Evolutionary conservation across 2,888 invertebrate species (phyloP).

Genomic region (Drosophila flavopinicola): DNA sequence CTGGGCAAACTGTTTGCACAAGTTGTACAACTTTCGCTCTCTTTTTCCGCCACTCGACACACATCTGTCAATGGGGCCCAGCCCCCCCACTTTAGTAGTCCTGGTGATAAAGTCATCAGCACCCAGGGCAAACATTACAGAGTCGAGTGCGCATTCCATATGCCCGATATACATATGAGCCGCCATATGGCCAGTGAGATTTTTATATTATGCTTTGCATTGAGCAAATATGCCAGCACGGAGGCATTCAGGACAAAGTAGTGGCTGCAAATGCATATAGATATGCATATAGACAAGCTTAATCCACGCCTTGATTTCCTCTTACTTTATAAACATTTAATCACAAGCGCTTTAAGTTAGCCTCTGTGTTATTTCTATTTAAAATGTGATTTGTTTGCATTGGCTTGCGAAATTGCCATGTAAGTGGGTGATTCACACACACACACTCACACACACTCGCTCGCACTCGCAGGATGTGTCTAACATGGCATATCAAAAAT

Average conservation of each 20-base stretch:
- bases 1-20: slow-evolving; percentile 54
- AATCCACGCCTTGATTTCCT: not conserved
- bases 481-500: slow-evolving; percentile 67
- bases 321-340: not conserved
- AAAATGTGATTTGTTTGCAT: slow-evolving; percentile 31
- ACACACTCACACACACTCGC: slow-evolving; percentile 1
- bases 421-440: slow-evolving; percentile 44
- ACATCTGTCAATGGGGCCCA: slow-evolving; percentile 37
- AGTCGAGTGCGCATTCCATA: slow-evolving; percentile 40
- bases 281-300: not conserved
- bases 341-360: not conserved
- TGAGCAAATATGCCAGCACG: slow-evolving; percentile 13
- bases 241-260: not conserved
- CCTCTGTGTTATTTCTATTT: slow-evolving; percentile 16
- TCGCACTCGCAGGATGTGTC: slow-evolving; percentile 21
- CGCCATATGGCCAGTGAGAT: slow-evolving; percentile 52
- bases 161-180: slow-evolving; percentile 5
- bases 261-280: not conserved
- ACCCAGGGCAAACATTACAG: slow-evolving; percentile 39
- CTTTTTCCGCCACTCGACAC: slow-evolving; percentile 59
- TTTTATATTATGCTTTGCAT: slow-evolving; percentile 25
- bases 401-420: slow-evolving; percentile 46
- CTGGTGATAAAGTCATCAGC: slow-evolving; percentile 45
- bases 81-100: slow-evolving; percentile 9
- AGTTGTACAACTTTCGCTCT: slow-evolving; percentile 65